Evolutionary conservation across 2,888 invertebrate species (phyloP).

Genomic region (Erebia ligea): DNA sequence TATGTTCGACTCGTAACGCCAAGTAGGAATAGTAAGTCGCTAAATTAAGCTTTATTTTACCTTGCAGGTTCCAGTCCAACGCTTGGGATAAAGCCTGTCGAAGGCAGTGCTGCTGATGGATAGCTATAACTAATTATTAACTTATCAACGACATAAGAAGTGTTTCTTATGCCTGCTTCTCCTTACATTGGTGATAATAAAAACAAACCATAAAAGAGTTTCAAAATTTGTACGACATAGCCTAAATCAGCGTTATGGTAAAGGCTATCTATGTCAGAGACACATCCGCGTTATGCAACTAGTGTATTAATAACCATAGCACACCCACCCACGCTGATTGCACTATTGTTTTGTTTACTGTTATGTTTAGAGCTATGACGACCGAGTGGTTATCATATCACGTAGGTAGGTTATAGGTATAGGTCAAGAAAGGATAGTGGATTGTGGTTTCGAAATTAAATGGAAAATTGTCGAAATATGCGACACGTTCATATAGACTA

Average conservation of each 20-base stretch:
- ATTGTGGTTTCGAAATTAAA: neutral
- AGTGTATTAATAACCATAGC: constrained; percentile 40
- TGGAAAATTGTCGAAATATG: neutral
- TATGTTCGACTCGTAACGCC: no score
- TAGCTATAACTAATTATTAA: no score
- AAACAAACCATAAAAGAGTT: constrained; percentile 1
- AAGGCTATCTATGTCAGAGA: constrained; percentile 41
- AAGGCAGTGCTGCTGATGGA: neutral
- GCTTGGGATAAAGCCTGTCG: no score
- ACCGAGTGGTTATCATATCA: constrained; percentile 1
- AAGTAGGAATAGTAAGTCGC: no score
- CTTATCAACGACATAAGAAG: no score
- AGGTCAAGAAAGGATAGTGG: neutral
- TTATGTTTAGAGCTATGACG: neutral
- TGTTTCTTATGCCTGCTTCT: no score
- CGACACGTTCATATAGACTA: no score
- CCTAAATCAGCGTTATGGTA: constrained; percentile 32
- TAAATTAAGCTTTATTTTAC: no score
- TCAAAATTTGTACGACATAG: constrained; percentile 16
- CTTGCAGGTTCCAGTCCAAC: no score
- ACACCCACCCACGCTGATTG: constrained; percentile 41
- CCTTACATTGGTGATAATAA: neutral
- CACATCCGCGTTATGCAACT: constrained; percentile 38
- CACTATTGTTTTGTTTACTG: constrained; percentile 36
- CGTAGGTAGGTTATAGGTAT: no score